Evolutionary conservation across 2,888 invertebrate species (phyloP).

Genomic region (Coenonympha glycerion): DNA sequence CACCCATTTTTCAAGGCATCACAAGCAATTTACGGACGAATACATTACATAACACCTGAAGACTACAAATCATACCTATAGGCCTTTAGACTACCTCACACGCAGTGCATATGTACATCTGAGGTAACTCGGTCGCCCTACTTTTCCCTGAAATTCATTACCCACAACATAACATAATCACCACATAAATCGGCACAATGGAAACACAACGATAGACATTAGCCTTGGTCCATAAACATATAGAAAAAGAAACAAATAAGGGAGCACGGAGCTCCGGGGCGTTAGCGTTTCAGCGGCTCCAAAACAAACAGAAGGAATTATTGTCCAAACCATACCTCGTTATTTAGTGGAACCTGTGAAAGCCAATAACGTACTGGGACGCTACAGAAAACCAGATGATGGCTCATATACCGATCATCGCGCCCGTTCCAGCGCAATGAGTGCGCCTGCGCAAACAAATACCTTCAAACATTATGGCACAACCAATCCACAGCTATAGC

Average conservation of each 20-base stretch:
- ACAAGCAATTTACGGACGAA: too few species aligned
- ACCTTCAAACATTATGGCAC: slow-evolving; percentile 11
- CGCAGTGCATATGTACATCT: not conserved
- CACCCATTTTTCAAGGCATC: too few species aligned
- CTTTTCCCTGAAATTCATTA: slow-evolving; percentile 1
- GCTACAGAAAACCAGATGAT: slow-evolving; percentile 55
- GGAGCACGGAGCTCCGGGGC: slow-evolving; percentile 11
- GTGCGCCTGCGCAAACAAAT: slow-evolving; percentile 57
- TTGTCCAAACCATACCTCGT: slow-evolving; percentile 39
- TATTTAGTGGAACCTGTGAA: slow-evolving; percentile 55
- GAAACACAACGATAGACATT: slow-evolving; percentile 23
- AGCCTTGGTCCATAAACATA: slow-evolving; percentile 27
- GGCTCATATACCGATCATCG: slow-evolving; percentile 45
- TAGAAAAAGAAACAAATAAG: slow-evolving; percentile 22
- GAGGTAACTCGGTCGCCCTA: not conserved
- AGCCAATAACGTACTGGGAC: slow-evolving; percentile 58
- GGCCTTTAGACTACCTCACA: not conserved
- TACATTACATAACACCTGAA: too few species aligned
- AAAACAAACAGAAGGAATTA: slow-evolving; percentile 56
- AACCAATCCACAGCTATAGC: not conserved
- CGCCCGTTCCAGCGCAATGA: slow-evolving; percentile 17
- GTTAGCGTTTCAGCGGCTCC: slow-evolving; percentile 27
- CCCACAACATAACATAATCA: slow-evolving; percentile 1
- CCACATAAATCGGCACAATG: slow-evolving; percentile 5
- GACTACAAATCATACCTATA: not conserved